Base-by-base conservation (phyloP, 2,113 vertebrate genomes). In the Entelurus aequoreus region DNA sequence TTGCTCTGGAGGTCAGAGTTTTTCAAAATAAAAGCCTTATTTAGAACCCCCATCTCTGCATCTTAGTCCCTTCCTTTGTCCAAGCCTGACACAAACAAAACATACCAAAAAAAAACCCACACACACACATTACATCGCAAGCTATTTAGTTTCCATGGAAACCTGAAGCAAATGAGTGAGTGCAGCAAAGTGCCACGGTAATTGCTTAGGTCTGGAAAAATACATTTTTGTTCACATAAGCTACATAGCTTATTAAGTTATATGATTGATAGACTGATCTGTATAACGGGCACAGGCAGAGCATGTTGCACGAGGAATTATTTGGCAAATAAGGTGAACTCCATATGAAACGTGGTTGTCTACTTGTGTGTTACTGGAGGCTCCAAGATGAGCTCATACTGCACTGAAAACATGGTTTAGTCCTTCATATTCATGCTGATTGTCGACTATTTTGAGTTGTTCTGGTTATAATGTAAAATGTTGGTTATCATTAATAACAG, bases 81-180 rank as follows among this genome's bases (percentile, higher is more conserved):
- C n/a, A n/a, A n/a, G n/a, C n/a, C n/a, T n/a, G n/a, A n/a, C n/a
- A n/a, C n/a, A 19, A 19, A 19, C 19, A 19, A 19, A 28, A 28
- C 28, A 28, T 28, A 28, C 28, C 1, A 28, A 28, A 28, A 28
- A 28, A 28, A 28, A 28, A 28, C 4, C 1, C 2, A 28, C 28
- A 28, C 28, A 28, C 21, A 28, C 21, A 3, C 21, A n/a, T n/a
- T 19, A 28, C 28, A 28, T 28, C 28, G 28, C 28, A 28, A 28
- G 28, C 7, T 7, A n/a, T 66, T 72, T 73, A 60, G 75, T 86
- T 78, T 74, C 84, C 78, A 57, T 75, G 80, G 80, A 65, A 82
- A 86, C 78, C 72, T 66, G 70, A 60, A 60, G 61, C 50, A 81
- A 81, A 83, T 72, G 66, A 75, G 51, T 2, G 57, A 52, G 60